phyloP scores from a whole-genome alignment of 2,113 vertebrate genomes.

The Fulica atra region DNA sequence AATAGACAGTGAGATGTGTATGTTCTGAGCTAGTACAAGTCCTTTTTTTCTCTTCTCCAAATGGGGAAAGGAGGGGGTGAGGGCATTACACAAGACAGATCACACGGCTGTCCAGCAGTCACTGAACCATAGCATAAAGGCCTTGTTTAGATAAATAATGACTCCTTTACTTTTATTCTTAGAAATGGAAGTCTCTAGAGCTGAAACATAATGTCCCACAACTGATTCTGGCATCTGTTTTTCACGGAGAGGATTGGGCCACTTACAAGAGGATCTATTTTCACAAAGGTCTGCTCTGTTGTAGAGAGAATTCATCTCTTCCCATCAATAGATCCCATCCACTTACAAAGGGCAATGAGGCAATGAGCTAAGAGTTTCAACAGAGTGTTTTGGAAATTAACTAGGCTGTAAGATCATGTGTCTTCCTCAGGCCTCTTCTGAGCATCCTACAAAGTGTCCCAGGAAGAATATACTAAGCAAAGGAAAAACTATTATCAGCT shows the following conservation, averaged over 20 bases:
- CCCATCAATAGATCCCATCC: constrained; percentile 31
- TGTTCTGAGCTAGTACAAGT: constrained; percentile 52
- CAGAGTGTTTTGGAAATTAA: neutral
- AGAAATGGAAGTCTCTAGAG: constrained; percentile 61
- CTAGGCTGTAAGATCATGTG: neutral
- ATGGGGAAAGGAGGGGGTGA: constrained; percentile 21
- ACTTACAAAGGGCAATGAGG: constrained; percentile 10
- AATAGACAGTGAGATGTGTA: constrained; percentile 61
- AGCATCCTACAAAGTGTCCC: neutral
- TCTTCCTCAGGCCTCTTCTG: neutral
- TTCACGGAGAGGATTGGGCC: constrained; percentile 22
- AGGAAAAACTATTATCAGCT: neutral
- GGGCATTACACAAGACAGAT: constrained; percentile 70
- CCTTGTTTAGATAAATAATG: constrained; percentile 71
- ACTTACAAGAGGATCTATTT: constrained; percentile 43
- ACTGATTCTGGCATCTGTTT: constrained; percentile 54
- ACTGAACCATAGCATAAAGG: constrained; percentile 59
- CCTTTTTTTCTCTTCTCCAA: constrained; percentile 42
- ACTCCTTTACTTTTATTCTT: constrained; percentile 62
- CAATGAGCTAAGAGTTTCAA: constrained; percentile 12
- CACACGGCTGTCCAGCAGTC: constrained; percentile 49
- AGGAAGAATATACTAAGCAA: neutral
- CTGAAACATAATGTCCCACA: constrained; percentile 43
- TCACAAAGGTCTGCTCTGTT: constrained; percentile 57
- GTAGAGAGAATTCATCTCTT: constrained; percentile 15